A percentile compares a stretch with the other conserved stretches of the same genome.
Conservation (phyloP, 2,113 vertebrate species). For the Odontesthes bonariensis region DNA sequence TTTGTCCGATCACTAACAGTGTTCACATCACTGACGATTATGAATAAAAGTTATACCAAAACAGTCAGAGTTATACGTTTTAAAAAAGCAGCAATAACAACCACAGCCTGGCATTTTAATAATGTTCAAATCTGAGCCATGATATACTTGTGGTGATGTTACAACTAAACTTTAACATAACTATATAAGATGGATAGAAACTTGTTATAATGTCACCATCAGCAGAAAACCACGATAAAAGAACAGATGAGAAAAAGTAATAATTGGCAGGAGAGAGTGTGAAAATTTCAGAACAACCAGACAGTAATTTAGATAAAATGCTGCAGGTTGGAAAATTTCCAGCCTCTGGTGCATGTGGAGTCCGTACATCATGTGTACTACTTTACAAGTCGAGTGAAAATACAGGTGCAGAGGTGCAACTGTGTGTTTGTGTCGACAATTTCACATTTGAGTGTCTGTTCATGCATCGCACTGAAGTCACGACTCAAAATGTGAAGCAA, state of each 20-base stretch:
- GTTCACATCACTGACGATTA: background rate
- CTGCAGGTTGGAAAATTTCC: conserved; percentile 15
- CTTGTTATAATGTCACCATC: no score
- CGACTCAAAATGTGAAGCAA: conserved; percentile 47
- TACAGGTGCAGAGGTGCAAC: conserved; percentile 27
- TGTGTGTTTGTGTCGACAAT: background rate
- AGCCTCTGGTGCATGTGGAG: conserved; percentile 9
- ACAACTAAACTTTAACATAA: no score
- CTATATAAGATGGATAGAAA: background rate
- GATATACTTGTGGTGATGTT: no score
- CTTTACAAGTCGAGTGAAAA: conserved; percentile 39
- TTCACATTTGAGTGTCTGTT: conserved; percentile 4
- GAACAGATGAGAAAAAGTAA: background rate
- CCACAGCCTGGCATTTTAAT: background rate
- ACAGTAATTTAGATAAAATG: conserved; percentile 11
- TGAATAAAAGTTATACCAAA: background rate
- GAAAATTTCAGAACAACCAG: conserved; percentile 14
- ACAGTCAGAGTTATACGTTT: background rate
- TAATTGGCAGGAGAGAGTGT: background rate
- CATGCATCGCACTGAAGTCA: conserved; percentile 32
- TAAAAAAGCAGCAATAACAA: background rate
- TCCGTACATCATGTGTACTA: conserved; percentile 11
- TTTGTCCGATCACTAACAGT: background rate
- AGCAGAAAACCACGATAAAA: no score
- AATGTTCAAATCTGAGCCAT: no score